Base-by-base conservation (phyloP, 2,113 vertebrate species). In the Neodontobutis hainanensis region DNA sequence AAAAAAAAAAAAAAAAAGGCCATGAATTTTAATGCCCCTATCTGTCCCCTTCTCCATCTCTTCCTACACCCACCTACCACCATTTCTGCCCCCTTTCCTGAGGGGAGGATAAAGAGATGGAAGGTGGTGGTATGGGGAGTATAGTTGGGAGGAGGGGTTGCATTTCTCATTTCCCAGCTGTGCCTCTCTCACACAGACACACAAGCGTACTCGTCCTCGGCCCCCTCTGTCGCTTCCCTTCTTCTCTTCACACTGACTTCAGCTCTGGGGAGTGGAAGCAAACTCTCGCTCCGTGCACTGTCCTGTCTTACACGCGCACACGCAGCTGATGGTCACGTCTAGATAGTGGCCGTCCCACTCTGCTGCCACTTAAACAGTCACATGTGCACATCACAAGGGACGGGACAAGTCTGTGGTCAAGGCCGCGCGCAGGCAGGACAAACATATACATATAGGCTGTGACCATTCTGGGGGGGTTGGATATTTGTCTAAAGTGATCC, bases 1-100 rank as follows among this genome's bases (percentile, higher is more conserved):
- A 89, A 92, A 91, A 85, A 91, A 27, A 91, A 27, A 89, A 92
- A 92, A 67, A 85, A 89, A 86, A 62, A 82, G 74, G 83, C 87
- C 92, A 93, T 93, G 92, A 92, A 93, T 93, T 93, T 93, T 93
- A 93, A 93, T 93, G 91, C 81, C 84, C 81, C 89, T 93, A 92
- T 93, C 92, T 93, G 90, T 92, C 91, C 91, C 89, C 87, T 85
- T 89, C 87, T 87, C 87, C 82, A 83, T 85, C 88, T 89, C 89
- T 85, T 86, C 85, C 88, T 88, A 81, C 77, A 73, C 82, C 89
- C 73, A 83, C 75, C 81, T 61, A 38, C 81, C 70, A 69, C 83
- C 86, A 70, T 82, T 80, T 75, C 73, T 67, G 65, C 76, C 72
- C 72, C 51, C 81, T 90, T 88, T 92, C 92, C 89, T 90, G 91